Evolutionary conservation across 2,113 vertebrate genomes (phyloP).

Genomic region (Phrynosoma platyrhinos): DNA sequence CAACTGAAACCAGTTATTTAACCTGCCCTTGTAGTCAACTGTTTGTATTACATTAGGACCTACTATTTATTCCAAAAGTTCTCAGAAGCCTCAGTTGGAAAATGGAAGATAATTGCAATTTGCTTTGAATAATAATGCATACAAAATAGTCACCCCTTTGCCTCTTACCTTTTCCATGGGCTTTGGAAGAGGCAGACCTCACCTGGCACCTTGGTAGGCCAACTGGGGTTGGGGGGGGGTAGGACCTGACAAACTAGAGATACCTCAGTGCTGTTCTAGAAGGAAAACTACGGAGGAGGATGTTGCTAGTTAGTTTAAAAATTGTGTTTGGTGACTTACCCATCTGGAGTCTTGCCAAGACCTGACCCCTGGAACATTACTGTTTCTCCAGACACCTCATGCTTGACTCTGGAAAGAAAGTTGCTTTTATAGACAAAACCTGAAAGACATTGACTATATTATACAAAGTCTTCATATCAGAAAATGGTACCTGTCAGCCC

Average conservation of each 20-base stretch:
- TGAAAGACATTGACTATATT: background rate
- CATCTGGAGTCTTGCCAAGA: conserved; percentile 95
- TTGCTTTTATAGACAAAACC: background rate
- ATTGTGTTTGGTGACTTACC: conserved; percentile 78
- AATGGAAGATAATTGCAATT: background rate
- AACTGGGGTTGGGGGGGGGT: too few relatives aligned
- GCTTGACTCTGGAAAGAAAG: conserved; percentile 82
- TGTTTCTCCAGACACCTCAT: conserved; percentile 91
- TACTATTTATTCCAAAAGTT: background rate
- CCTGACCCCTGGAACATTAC: conserved; percentile 93
- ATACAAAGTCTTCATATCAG: background rate
- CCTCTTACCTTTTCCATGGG: background rate
- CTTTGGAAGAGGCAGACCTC: background rate
- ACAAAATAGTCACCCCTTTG: background rate
- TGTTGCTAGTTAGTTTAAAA: too few relatives aligned
- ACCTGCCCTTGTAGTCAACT: too few relatives aligned
- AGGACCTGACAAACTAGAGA: too few relatives aligned
- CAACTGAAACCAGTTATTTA: background rate
- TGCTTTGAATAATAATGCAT: background rate
- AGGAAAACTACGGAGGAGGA: too few relatives aligned
- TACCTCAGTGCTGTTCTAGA: too few relatives aligned
- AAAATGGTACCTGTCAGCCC: background rate
- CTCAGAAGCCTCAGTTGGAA: background rate
- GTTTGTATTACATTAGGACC: background rate
- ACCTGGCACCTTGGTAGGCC: too few relatives aligned